Evolutionary conservation across 2,113 vertebrate species (phyloP).

Genomic region (Strix uralensis): DNA sequence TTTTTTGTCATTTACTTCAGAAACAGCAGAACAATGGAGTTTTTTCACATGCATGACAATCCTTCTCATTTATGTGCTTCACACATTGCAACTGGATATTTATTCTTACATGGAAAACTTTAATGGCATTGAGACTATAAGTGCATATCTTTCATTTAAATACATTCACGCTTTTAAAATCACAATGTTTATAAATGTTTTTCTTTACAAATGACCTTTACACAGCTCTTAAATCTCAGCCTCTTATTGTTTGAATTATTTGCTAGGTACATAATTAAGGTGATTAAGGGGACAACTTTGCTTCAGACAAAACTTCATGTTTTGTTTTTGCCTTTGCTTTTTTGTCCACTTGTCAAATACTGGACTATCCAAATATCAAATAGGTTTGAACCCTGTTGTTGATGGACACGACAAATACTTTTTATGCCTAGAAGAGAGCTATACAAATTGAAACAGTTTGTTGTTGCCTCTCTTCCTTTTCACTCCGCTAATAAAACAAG

Average conservation of each 20-base stretch:
- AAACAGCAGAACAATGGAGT: slow-evolving; percentile 72
- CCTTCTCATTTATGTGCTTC: slow-evolving; percentile 56
- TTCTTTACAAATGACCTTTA: not conserved
- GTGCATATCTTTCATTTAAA: not conserved
- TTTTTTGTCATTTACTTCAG: slow-evolving; percentile 76
- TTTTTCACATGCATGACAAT: slow-evolving; percentile 59
- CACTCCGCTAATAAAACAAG: not conserved
- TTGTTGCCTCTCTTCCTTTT: not conserved
- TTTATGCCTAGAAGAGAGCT: not conserved
- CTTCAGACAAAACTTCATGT: not conserved
- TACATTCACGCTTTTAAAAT: not conserved
- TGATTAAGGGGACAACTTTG: not conserved
- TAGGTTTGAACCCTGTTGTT: not conserved
- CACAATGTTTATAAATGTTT: not conserved
- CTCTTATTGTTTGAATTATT: not conserved
- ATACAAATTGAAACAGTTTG: not conserved
- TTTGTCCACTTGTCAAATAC: not conserved
- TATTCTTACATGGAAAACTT: slow-evolving; percentile 12
- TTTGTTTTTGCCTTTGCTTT: not conserved
- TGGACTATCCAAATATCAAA: not conserved
- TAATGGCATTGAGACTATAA: not conserved
- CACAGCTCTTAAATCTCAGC: not conserved
- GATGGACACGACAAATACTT: not conserved
- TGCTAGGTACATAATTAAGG: not conserved
- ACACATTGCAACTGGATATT: slow-evolving; percentile 41